Conservation (phyloP, 2,113 vertebrate genomes). For the Lonchura striata region DNA sequence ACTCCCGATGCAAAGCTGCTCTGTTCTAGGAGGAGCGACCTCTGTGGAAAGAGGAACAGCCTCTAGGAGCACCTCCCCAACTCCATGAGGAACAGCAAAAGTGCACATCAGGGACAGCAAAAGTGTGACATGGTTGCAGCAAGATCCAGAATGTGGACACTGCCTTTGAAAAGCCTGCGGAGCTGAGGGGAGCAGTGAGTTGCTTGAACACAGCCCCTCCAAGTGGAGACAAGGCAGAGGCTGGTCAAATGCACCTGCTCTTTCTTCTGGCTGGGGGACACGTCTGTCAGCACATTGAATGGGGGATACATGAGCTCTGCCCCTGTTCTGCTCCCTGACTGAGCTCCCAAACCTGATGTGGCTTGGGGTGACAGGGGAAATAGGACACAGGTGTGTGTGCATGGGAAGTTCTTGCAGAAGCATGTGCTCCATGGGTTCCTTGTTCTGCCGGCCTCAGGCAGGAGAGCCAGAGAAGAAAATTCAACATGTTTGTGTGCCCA, state of each 20-base stretch:
- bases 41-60: background rate
- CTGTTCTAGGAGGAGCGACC: fast-evolving
- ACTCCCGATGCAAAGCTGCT: background rate
- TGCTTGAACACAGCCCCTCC: background rate
- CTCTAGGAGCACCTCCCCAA: background rate
- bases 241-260: fast-evolving
- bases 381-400: background rate
- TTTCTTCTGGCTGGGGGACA: background rate
- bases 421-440: background rate
- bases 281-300: background rate
- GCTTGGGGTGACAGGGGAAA: background rate
- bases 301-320: background rate
- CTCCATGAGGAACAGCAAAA: background rate
- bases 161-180: fast-evolving
- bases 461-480: background rate
- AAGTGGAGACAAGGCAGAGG: background rate
- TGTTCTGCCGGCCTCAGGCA: background rate
- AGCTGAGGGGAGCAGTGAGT: background rate
- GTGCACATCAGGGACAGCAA: background rate
- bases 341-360: background rate
- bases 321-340: background rate
- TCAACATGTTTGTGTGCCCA: fast-evolving
- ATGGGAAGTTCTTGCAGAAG: background rate
- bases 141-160: fast-evolving
- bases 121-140: fast-evolving